Percentiles rank a stretch among this genome's conserved stretches.
phyloP scores from a whole-genome alignment of 2,888 invertebrate genomes.

The Polymixis lichenea region DNA sequence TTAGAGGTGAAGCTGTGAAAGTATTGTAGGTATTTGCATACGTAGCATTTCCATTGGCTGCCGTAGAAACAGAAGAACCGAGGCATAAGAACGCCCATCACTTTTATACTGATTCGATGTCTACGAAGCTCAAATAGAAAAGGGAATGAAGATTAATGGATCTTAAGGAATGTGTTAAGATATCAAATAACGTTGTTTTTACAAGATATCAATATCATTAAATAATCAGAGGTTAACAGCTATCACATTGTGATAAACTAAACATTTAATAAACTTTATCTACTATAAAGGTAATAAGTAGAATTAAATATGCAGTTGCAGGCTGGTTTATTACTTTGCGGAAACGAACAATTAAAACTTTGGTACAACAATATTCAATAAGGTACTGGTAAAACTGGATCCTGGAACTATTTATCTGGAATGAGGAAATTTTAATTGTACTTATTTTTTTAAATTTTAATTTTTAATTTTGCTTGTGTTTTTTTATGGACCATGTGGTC shows the following conservation, averaged over 20 bases:
- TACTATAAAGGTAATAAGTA: background rate
- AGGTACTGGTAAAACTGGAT: slow-evolving; percentile 4
- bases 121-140: background rate
- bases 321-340: slow-evolving; percentile 1
- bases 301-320: slow-evolving; percentile 8
- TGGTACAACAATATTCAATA: slow-evolving; percentile 2
- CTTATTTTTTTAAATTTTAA: no score
- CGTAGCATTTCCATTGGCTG: no score
- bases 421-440: no score
- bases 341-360: slow-evolving; percentile 5
- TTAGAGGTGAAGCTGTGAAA: no score
- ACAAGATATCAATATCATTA: background rate
- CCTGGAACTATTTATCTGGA: background rate
- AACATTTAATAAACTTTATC: background rate
- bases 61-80: no score
- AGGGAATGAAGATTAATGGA: background rate
- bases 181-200: background rate
- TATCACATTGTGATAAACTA: slow-evolving; percentile 5
- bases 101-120: background rate
- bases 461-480: no score
- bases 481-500: no score
- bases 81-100: background rate
- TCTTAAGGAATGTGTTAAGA: no score
- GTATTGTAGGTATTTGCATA: no score
- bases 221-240: background rate